phyloP scores from a whole-genome alignment of 2,888 invertebrate genomes.

The Megastigmus dorsalis region DNA sequence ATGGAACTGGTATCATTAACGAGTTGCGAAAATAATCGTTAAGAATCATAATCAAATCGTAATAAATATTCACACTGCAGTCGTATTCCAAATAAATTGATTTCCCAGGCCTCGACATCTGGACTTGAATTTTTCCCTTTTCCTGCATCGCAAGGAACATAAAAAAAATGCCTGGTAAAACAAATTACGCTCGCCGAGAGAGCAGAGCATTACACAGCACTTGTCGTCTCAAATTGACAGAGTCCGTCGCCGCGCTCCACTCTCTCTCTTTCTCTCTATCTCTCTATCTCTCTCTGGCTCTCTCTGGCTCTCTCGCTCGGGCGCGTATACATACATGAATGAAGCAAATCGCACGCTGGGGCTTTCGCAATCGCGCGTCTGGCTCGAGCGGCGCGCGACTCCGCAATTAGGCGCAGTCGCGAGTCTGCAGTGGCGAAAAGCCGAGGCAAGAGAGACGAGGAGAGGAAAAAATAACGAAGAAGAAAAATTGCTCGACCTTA shows the following conservation, averaged over 20 bases:
- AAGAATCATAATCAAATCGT: too few species aligned
- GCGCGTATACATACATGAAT: constrained; percentile 18
- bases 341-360: constrained; percentile 34
- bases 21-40: too few species aligned
- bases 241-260: constrained; percentile 25
- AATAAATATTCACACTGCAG: too few species aligned
- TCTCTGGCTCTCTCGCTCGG: too few species aligned
- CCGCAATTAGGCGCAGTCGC: constrained; percentile 43
- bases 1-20: too few species aligned
- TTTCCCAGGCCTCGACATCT: too few species aligned
- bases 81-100: too few species aligned
- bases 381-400: constrained; percentile 17
- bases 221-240: constrained; percentile 41
- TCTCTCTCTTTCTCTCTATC: too few species aligned
- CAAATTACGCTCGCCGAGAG: constrained; percentile 9
- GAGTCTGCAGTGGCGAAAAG: not conserved
- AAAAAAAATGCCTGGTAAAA: constrained; percentile 29
- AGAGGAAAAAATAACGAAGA: constrained; percentile 16
- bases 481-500: constrained; percentile 43
- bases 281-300: too few species aligned
- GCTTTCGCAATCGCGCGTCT: constrained; percentile 36
- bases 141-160: too few species aligned
- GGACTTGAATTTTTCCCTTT: too few species aligned
- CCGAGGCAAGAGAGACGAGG: not conserved
- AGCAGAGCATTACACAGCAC: constrained; percentile 25